Conservation (phyloP, 1,140 invertebrate species). For the Coenobita brevimanus region DNA sequence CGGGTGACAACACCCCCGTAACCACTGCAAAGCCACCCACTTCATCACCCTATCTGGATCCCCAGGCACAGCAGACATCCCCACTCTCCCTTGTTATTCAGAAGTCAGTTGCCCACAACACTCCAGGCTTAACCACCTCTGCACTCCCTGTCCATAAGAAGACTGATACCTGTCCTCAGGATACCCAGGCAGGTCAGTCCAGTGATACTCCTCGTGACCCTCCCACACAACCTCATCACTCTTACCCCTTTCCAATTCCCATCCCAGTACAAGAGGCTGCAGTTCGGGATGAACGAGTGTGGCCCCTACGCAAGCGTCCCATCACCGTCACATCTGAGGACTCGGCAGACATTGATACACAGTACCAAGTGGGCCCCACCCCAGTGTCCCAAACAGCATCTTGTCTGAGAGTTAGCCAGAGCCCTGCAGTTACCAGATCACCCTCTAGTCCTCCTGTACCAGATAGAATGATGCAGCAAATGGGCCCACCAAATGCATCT, state of each 20-base stretch:
- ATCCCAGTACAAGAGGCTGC: constrained; percentile 19
- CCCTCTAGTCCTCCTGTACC: background rate
- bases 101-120: background rate
- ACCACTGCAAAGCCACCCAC: constrained; percentile 19
- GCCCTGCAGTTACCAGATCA: constrained; percentile 10
- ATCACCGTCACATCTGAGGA: constrained; percentile 36
- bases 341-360: constrained; percentile 5
- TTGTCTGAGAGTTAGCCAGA: constrained; percentile 21
- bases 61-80: constrained; percentile 46
- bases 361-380: constrained; percentile 22
- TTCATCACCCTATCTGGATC: constrained; percentile 45
- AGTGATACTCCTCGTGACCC: too few relatives aligned
- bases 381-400: constrained; percentile 2
- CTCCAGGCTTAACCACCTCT: background rate
- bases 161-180: too few relatives aligned
- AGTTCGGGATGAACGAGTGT: constrained; percentile 30
- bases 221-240: background rate
- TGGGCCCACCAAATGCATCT: constrained; percentile 30
- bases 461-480: constrained; percentile 4
- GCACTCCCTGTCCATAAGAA: too few relatives aligned
- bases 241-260: background rate
- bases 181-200: too few relatives aligned
- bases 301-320: constrained; percentile 38
- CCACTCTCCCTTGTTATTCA: constrained; percentile 52
- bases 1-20: constrained; percentile 15